phyloP scores from a whole-genome alignment of 2,888 invertebrate species.

The Rhopalosiphum nymphaeae region DNA sequence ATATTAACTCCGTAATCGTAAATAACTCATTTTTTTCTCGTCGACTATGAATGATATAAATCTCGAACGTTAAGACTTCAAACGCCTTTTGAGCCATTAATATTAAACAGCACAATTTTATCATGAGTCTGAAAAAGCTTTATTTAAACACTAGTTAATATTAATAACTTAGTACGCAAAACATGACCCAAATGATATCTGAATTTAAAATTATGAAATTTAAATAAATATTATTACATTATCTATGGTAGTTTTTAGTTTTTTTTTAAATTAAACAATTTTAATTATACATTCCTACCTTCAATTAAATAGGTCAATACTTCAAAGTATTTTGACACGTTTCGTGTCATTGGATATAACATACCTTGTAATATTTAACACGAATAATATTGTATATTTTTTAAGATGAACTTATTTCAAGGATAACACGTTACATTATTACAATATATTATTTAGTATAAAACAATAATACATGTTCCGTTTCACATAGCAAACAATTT shows the following conservation, averaged over 20 bases:
- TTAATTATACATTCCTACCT: not conserved
- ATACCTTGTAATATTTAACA: not conserved
- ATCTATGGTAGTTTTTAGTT: not conserved
- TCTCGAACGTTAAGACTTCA: constrained; percentile 5
- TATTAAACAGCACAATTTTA: not conserved
- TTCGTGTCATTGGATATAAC: not conserved
- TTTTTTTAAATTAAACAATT: not conserved
- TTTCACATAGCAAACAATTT: not conserved
- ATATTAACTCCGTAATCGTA: not conserved
- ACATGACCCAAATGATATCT: not conserved
- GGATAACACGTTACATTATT: not conserved
- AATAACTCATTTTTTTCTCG: not conserved
- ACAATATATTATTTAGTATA: not conserved
- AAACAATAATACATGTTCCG: not conserved
- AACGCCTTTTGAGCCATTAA: constrained; percentile 17
- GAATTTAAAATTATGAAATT: not conserved
- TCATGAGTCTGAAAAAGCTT: not conserved
- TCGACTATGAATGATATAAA: not conserved
- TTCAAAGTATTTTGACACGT: not conserved
- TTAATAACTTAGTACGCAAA: not conserved
- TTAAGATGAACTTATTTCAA: not conserved
- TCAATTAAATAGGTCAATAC: not conserved
- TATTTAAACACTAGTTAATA: not conserved
- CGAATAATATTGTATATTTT: not conserved
- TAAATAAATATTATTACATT: not conserved